Base-by-base conservation (phyloP, 2,113 vertebrate genomes). In the Psephotus haematonotus region DNA sequence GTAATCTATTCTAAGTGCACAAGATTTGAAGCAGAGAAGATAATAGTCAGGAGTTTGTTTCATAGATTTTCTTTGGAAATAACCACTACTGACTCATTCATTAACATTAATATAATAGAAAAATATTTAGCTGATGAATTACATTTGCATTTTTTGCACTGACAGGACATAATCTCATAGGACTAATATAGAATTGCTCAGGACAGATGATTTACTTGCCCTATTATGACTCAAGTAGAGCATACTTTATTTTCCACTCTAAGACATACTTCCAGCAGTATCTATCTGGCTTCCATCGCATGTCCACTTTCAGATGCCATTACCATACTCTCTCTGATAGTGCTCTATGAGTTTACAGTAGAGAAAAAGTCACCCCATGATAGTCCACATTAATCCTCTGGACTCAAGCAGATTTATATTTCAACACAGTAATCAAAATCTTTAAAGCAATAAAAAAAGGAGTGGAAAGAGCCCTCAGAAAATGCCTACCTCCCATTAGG, bases 401-500 rank as follows among this genome's bases (percentile, higher is more conserved):
- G 63, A 43, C 41, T 65, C 44, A 31, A 67, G 68, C 27, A 78
- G 33, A 50, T 47, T 71, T 62, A 13, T 35, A 25, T 64, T 62
- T 22, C 19, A 65, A 28, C 18, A 33, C 24, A 44, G 13, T 53
- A 46, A 46, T 67, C 81, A 7, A 83, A 46, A 77, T 49, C 22
- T 29, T 83, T 77, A 37, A 80, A 81, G 24, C 79, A 80, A 68
- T 52, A 16, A 19, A 50, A 50, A 43, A 65, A 94, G 12, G 74
- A 82, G 55, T 4, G 1, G 31, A 28, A 53, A 63, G 46, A 94
- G 16, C 13, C 17, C 46, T 75, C 76, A 77, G 49, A 14, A 89
- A 86, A 74, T 12, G 80, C 74, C 27, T 95, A 99, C 99, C 98
- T 99, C 98, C 98, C 98, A 50, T 98, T 98, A 53, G 99, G 99